A percentile compares a stretch with the other conserved stretches of the same genome.
phyloP scores from a whole-genome alignment of 2,888 invertebrate genomes.

The Scaptomyza polygonia region DNA sequence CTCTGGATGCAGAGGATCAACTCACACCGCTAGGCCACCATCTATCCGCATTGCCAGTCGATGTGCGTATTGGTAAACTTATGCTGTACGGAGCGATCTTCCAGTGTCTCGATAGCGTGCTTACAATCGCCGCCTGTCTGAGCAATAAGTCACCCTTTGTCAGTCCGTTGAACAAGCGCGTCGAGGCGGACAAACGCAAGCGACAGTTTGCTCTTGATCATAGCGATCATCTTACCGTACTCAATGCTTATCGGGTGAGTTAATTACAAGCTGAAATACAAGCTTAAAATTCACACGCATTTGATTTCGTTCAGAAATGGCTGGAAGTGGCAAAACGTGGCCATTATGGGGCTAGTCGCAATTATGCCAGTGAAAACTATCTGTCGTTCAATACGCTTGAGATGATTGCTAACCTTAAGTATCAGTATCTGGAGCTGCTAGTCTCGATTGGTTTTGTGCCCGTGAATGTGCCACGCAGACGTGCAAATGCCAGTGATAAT shows the following conservation, averaged over 20 bases:
- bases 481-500: constrained; percentile 85
- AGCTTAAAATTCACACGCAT: background rate
- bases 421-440: constrained; percentile 90
- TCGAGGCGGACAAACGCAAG: constrained; percentile 89
- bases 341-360: constrained; percentile 88
- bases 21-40: constrained; percentile 95
- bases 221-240: constrained; percentile 95
- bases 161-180: constrained; percentile 89
- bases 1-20: constrained; percentile 89
- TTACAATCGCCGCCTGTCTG: constrained; percentile 94
- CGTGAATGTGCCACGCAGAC: constrained; percentile 86
- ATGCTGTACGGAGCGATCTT: constrained; percentile 96
- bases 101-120: constrained; percentile 94
- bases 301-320: constrained; percentile 88
- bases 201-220: constrained; percentile 90
- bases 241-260: constrained; percentile 92
- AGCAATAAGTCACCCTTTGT: constrained; percentile 92
- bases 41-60: constrained; percentile 94
- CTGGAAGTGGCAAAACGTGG: constrained; percentile 89
- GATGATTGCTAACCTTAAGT: constrained; percentile 94
- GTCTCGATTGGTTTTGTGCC: constrained; percentile 92
- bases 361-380: constrained; percentile 93
- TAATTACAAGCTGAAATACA: background rate
- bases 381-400: constrained; percentile 92
- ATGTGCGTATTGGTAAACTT: constrained; percentile 95